Evolutionary conservation across 2,888 invertebrate species (phyloP).

Genomic region (Drosophila recens): DNA sequence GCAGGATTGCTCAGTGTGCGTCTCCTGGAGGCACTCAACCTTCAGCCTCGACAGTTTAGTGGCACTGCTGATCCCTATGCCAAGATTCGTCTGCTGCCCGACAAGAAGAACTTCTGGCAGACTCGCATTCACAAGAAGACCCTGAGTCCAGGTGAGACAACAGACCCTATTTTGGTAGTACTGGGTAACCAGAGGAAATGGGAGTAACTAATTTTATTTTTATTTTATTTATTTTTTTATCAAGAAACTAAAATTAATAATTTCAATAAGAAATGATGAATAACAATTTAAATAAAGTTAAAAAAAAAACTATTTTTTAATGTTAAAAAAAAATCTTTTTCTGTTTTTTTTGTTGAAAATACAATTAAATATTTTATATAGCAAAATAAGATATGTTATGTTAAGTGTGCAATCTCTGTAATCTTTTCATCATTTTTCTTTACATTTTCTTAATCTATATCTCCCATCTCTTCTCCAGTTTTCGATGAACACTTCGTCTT

Average conservation of each 20-base stretch:
- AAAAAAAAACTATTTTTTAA: too few species aligned
- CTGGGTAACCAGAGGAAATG: too few species aligned
- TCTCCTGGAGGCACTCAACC: constrained; percentile 88
- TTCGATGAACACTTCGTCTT: constrained; percentile 90
- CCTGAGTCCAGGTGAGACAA: constrained; percentile 87
- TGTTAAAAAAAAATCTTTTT: too few species aligned
- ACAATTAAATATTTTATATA: too few species aligned
- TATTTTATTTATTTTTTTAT: too few species aligned
- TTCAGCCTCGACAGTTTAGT: constrained; percentile 87
- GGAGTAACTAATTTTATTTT: too few species aligned
- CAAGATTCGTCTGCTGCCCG: constrained; percentile 88
- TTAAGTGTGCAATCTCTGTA: too few species aligned
- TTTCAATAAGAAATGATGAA: too few species aligned
- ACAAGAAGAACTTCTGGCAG: constrained; percentile 88
- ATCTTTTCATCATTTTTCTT: background rate
- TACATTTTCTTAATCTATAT: background rate
- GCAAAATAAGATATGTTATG: too few species aligned
- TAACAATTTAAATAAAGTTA: too few species aligned
- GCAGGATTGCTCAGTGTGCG: constrained; percentile 88
- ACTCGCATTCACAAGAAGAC: constrained; percentile 89
- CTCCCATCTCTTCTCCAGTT: constrained; percentile 81
- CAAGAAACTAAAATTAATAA: too few species aligned
- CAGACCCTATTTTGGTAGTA: background rate
- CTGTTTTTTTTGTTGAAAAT: too few species aligned
- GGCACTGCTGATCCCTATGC: constrained; percentile 89